Evolutionary conservation across 2,888 invertebrate genomes (phyloP).

Genomic region (Platycheirus rosarum): DNA sequence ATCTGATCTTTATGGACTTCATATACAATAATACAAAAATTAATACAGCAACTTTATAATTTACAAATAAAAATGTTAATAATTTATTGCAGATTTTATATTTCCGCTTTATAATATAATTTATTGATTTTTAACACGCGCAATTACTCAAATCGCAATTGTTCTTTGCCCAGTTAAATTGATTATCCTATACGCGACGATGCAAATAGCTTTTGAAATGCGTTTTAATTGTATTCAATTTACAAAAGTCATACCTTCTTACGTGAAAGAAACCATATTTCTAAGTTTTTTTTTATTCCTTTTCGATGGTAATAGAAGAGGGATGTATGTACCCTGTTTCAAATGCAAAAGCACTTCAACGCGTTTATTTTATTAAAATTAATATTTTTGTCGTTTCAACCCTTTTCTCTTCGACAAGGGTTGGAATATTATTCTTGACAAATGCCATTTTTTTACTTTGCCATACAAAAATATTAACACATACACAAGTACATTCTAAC

Average conservation of each 20-base stretch:
- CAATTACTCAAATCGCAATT: conserved; percentile 15
- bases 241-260: conserved; percentile 62
- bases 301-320: too few relatives aligned
- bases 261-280: background rate
- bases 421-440: conserved; percentile 55
- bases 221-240: conserved; percentile 51
- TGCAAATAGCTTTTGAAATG: conserved; percentile 62
- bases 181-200: conserved; percentile 22
- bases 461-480: conserved; percentile 22
- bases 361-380: conserved; percentile 57
- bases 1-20: too few relatives aligned
- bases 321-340: background rate
- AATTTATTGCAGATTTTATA: background rate
- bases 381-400: conserved; percentile 57
- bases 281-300: background rate
- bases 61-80: too few relatives aligned
- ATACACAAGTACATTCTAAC: background rate
- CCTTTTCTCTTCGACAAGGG: conserved; percentile 51
- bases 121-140: conserved; percentile 17
- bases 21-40: too few relatives aligned
- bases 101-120: conserved; percentile 1
- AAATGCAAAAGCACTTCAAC: conserved; percentile 64
- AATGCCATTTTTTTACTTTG: conserved; percentile 70
- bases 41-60: too few relatives aligned
- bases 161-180: conserved; percentile 2